These are phyloP conservation scores for Tanypteryx hageni DNA, from an alignment of 2,888 invertebrate species.

Conservation along the genomic window DNA sequence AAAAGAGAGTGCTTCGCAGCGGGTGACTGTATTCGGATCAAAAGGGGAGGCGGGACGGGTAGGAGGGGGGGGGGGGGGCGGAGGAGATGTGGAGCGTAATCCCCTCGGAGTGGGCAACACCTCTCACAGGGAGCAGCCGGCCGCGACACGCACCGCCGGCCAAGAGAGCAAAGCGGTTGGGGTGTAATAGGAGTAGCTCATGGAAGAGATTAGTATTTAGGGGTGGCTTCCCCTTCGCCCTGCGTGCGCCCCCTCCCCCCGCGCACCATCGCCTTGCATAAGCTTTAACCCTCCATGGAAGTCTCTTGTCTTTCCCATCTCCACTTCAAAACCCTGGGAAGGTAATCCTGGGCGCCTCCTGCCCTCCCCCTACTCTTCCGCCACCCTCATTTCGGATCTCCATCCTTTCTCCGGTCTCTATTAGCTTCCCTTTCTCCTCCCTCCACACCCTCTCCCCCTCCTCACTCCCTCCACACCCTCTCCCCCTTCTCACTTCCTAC, in stretches of 20 bases:
- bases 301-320: slow-evolving; percentile 24
- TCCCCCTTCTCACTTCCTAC: not conserved
- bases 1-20: not conserved
- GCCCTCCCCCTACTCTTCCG: not conserved
- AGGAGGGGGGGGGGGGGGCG: not conserved
- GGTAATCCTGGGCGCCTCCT: not conserved
- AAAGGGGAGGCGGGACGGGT: not conserved
- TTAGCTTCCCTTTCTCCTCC: not conserved
- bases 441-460: not conserved
- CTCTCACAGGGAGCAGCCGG: not conserved
- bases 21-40: not conserved
- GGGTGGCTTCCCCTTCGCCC: not conserved
- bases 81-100: not conserved
- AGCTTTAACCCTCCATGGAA: not conserved
- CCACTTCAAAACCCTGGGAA: not conserved
- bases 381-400: not conserved
- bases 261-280: too few relatives aligned
- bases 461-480: not conserved
- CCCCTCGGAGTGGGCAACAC: not conserved
- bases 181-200: slow-evolving; percentile 10
- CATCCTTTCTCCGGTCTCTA: not conserved
- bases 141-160: slow-evolving; percentile 21
- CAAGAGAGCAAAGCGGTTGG: not conserved
- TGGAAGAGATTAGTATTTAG: slow-evolving; percentile 16
- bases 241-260: not conserved